phyloP scores from a whole-genome alignment of 2,797 vertebrate species.

The Thripadectes ignobilis region DNA sequence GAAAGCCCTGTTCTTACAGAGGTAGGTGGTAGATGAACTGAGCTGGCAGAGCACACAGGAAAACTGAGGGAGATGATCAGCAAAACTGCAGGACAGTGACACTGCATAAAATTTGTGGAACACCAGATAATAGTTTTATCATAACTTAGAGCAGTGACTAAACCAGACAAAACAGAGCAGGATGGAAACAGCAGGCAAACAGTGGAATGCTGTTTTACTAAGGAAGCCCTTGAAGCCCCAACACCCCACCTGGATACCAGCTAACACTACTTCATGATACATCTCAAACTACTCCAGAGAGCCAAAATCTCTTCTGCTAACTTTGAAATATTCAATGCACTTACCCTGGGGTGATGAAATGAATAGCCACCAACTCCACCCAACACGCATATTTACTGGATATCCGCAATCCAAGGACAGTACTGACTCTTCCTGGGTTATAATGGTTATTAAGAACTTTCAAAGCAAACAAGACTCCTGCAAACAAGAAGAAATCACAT shows the following conservation, averaged over 20 bases:
- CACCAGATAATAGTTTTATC: background rate
- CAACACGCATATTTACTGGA: slow-evolving; percentile 88
- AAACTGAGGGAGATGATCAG: background rate
- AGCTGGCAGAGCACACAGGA: background rate
- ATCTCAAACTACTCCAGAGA: background rate
- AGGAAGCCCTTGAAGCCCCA: background rate
- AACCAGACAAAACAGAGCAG: background rate
- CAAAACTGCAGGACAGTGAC: background rate
- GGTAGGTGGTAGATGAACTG: rapidly evolving
- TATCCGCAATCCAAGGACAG: slow-evolving; percentile 83
- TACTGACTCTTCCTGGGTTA: slow-evolving; percentile 83
- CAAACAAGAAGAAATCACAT: slow-evolving; percentile 40
- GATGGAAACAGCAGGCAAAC: background rate
- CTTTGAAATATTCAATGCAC: slow-evolving; percentile 35
- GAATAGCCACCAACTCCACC: slow-evolving; percentile 91
- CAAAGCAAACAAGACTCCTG: slow-evolving; percentile 94
- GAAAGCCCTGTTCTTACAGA: background rate
- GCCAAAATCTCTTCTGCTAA: background rate
- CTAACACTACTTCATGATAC: background rate
- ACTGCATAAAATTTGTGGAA: background rate
- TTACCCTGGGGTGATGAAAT: slow-evolving; percentile 89
- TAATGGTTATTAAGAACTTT: slow-evolving; percentile 94
- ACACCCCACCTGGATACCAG: background rate
- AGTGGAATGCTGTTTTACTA: background rate
- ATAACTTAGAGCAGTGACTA: background rate